Evolutionary conservation across 1,140 invertebrate species (phyloP).

Genomic region (Megathymus violae): DNA sequence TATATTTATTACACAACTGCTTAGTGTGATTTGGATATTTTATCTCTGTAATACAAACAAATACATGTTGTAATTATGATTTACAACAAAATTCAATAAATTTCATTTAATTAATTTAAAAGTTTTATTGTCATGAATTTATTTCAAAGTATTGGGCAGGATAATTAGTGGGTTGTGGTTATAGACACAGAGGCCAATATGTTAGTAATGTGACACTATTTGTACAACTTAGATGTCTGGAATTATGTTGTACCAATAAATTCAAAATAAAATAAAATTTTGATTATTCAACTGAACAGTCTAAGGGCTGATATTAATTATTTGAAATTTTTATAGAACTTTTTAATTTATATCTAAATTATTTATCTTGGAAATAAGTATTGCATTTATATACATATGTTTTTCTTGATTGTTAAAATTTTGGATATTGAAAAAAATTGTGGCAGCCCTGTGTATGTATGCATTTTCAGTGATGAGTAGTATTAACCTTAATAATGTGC

Average conservation of each 20-base stretch:
- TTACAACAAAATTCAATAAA: no score
- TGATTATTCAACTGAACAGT: no score
- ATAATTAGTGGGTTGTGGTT: conserved; percentile 61
- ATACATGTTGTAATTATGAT: no score
- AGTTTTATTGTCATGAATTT: background rate
- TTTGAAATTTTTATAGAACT: background rate
- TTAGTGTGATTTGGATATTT: no score
- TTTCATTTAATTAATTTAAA: no score
- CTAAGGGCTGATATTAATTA: no score
- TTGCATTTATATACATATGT: conserved; percentile 1
- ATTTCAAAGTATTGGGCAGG: conserved; percentile 55
- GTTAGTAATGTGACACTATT: conserved; percentile 61
- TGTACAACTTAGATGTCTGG: conserved; percentile 47
- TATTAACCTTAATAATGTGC: conserved; percentile 9
- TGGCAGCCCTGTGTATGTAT: conserved; percentile 15
- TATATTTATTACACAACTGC: no score
- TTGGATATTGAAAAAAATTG: no score
- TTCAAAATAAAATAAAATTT: background rate
- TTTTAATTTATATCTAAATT: no score
- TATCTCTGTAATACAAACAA: no score
- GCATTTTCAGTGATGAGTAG: conserved; percentile 6
- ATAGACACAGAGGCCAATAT: conserved; percentile 69
- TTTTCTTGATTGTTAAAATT: background rate
- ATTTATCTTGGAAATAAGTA: background rate
- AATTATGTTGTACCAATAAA: conserved; percentile 55